Evolutionary conservation across 37 sponge, comb jelly and placozoan genomes (phyloP), one percentile per base, ranked within the genome.

Genomic region (Ephydatia muelleri): DNA sequence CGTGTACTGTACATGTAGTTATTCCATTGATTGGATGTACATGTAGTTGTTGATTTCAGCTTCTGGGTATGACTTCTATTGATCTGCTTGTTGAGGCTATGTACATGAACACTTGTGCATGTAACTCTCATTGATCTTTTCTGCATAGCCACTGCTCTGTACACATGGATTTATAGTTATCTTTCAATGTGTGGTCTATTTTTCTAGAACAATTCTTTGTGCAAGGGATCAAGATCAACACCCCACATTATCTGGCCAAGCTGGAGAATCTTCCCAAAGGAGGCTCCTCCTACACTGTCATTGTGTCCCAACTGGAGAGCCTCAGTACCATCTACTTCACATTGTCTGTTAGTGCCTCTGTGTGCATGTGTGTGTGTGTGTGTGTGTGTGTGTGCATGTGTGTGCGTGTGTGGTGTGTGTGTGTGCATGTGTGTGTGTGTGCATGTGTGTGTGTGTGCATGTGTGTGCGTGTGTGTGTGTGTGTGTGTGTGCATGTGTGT

Each of bases 241-340:
- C 95, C 0, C 97, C 97, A 29, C 97, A 96, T 87, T 98, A 98
- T 78, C 87, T 98, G 37, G 95, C 94, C 81, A 94, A 96, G 77
- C 38, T 98, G 38, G 81, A 93, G 40, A 75, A 83, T 12, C 49
- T 95, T 32, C 78, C 95, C 22, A 33, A 47, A 5, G 99, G 99
- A 33, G 34, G 75, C 37, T 78, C 76, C 25, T 48, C 79, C 83
- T 98, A 90, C 92, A 98, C 95, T 25, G 47, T 98, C 75, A 91
- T 98, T 23, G 93, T 98, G 43, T 88, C 99, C 3, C 99, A 98
- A 83, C 89, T 93, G 38, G 99, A 98, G 68, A 85, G 86, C 73
- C 71, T 90, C 72, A 91, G 86, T 69, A 88, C 83, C 19, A 96
- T 98, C 37, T 76, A 94, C 92, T 98, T 96, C 92, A 98, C 95